phyloP scores from a whole-genome alignment of 2,113 vertebrate species.

The Passerina amoena region DNA sequence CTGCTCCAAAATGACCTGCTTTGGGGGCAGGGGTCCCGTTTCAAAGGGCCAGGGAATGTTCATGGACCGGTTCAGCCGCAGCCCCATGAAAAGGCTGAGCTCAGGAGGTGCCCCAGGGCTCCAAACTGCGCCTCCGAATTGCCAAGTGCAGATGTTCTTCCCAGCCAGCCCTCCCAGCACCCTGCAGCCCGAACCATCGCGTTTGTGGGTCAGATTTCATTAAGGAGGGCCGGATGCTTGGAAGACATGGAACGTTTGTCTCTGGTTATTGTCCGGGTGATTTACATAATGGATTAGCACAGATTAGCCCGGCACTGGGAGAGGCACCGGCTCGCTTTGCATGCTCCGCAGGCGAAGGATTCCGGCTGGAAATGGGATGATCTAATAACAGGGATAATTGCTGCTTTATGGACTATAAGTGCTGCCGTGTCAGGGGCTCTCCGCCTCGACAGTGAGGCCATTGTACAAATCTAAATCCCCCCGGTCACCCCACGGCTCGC shows the following conservation, averaged over 20 bases:
- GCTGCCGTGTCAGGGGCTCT: slow-evolving; percentile 23
- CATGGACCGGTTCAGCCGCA: not conserved
- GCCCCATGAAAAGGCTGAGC: not conserved
- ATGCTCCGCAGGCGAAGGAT: slow-evolving; percentile 36
- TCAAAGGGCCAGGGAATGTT: not conserved
- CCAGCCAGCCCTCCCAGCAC: not conserved
- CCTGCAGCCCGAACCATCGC: not conserved
- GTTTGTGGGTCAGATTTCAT: not conserved
- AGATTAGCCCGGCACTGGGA: slow-evolving; percentile 23
- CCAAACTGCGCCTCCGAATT: not conserved
- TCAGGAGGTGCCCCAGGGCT: not conserved
- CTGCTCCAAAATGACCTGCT: not conserved
- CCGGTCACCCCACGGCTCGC: not conserved
- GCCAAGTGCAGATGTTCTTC: not conserved
- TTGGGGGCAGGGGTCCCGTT: not conserved
- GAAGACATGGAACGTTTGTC: not conserved
- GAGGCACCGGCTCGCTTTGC: slow-evolving; percentile 34
- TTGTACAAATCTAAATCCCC: slow-evolving; percentile 23
- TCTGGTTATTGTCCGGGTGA: slow-evolving; percentile 43
- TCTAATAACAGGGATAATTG: slow-evolving; percentile 65
- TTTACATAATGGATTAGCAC: slow-evolving; percentile 57
- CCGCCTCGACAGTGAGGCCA: slow-evolving; percentile 17
- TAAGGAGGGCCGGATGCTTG: not conserved
- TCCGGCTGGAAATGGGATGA: slow-evolving; percentile 56
- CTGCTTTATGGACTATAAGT: slow-evolving; percentile 55